Evolutionary conservation across 2,797 vertebrate species (phyloP), one percentile per base, ranked within the genome.

Genomic region (Sebastes cheni): DNA sequence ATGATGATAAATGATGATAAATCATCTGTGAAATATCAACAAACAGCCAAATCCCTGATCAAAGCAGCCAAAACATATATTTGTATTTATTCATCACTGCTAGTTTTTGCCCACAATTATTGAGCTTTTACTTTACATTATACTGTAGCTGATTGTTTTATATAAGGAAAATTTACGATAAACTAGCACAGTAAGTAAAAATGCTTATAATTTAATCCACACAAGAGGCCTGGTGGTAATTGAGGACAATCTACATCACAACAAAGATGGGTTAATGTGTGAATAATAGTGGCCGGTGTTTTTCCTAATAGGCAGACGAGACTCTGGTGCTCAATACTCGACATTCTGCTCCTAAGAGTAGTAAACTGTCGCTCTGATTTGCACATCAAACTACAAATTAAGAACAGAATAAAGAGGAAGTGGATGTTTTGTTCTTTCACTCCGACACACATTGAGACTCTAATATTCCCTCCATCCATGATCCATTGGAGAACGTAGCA

Each of bases 321-420:
- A 59, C 8, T 22, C 23, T 69, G 13, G n/a, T 30, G 7, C 16
- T 59, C 1, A 12, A 4, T 36, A 39, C 3, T 6, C 2, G 8
- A 16, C n/a, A 66, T 27, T 50, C 72, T 42, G 50, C 9, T 32
- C 6, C 3, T 13, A 3, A 52, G 8, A 52, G 27, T 4, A 29
- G 5, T 18, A 25, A 42, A 64, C 13, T 56, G 25, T 64, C 0
- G 0, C 65, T 59, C 9, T 75, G 42, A 86, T 77, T 87, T 81
- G 34, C 78, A 85, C 29, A 83, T 74, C 65, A 75, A 60, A 74
- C 70, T 52, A 20, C 42, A 80, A 77, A 76, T 70, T 78, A 58
- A 18, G 12, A 61, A 23, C 46, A 65, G 42, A 81, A 75, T 54
- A 56, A 80, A 74, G n/a, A 12, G 2, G n/a, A 78, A 59, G 58